Conservation (phyloP, 2,113 vertebrate genomes). For the Nothoprocta pentlandii region DNA sequence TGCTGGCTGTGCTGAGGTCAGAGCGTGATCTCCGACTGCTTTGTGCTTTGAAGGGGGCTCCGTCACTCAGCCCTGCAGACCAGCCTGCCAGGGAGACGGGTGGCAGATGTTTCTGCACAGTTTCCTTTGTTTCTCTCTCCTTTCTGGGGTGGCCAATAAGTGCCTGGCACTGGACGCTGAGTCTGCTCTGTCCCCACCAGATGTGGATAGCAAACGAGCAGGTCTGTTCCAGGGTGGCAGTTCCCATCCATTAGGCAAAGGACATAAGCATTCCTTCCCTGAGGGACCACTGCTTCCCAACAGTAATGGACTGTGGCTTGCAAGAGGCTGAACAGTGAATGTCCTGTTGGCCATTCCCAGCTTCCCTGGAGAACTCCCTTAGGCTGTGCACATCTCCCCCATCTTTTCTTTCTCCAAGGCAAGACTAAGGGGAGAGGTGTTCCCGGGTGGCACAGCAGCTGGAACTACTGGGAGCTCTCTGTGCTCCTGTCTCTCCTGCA, state of each 20-base stretch:
- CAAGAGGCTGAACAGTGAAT: background rate
- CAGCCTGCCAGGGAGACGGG: background rate
- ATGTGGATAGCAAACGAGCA: background rate
- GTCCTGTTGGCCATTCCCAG: background rate
- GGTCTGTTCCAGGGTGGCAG: background rate
- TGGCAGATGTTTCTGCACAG: background rate
- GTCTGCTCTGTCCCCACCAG: background rate
- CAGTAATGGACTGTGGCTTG: background rate
- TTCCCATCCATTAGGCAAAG: background rate
- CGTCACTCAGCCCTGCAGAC: background rate
- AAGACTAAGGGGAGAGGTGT: background rate
- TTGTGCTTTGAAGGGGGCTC: background rate
- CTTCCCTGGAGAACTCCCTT: background rate
- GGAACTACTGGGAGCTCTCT: background rate
- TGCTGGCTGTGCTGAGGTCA: background rate
- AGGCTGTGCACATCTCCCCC: background rate
- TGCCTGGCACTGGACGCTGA: background rate
- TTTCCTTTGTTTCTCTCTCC: background rate
- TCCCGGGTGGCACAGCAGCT: background rate
- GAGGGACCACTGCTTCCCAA: background rate
- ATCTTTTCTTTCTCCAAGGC: background rate
- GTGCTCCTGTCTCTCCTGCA: constrained; percentile 42
- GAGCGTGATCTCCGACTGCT: background rate
- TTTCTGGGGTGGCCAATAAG: background rate
- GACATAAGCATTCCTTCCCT: background rate